These are phyloP conservation scores for Drosophila equinoxialis DNA, from an alignment of 1,140 invertebrate genomes.

Conservation along the genomic window DNA sequence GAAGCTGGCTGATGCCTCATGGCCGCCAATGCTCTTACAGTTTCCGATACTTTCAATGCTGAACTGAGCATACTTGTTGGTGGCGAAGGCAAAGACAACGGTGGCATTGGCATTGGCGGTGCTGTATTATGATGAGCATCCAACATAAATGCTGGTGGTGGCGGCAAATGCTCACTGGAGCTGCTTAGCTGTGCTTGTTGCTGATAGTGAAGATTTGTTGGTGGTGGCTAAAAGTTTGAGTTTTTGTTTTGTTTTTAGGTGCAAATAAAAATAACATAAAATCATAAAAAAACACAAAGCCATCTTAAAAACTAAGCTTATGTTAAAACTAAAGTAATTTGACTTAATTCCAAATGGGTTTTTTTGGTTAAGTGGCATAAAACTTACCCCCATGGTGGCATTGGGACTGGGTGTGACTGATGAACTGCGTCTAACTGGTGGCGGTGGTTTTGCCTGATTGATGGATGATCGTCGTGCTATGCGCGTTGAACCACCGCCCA, in stretches of 20 bases:
- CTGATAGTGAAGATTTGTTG: conserved; percentile 42
- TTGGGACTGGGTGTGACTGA: conserved; percentile 87
- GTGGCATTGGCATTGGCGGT: conserved; percentile 24
- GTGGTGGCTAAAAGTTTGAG: conserved; percentile 30
- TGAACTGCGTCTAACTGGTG: conserved; percentile 92
- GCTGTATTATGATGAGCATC: conserved; percentile 81
- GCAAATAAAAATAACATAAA: conserved; percentile 58
- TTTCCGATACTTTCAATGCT: conserved; percentile 91
- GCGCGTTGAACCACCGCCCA: conserved; percentile 66
- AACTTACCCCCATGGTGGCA: conserved; percentile 71
- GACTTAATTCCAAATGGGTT: neutral
- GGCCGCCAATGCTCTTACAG: conserved; percentile 92
- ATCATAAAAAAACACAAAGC: conserved; percentile 55
- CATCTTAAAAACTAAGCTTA: conserved; percentile 53
- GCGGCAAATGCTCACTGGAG: conserved; percentile 89
- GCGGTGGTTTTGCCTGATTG: conserved; percentile 89
- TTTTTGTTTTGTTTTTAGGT: conserved; percentile 40
- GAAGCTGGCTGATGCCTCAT: conserved; percentile 93
- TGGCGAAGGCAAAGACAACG: conserved; percentile 29
- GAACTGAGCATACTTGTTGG: conserved; percentile 63
- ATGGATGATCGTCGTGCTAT: conserved; percentile 84
- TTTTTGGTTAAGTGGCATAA: neutral
- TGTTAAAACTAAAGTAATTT: conserved; percentile 5
- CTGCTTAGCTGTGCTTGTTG: conserved; percentile 52
- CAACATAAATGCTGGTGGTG: conserved; percentile 92